These are phyloP conservation scores for Hoplodrina blanda DNA, from an alignment of 2,888 invertebrate species.

Conservation along the genomic window DNA sequence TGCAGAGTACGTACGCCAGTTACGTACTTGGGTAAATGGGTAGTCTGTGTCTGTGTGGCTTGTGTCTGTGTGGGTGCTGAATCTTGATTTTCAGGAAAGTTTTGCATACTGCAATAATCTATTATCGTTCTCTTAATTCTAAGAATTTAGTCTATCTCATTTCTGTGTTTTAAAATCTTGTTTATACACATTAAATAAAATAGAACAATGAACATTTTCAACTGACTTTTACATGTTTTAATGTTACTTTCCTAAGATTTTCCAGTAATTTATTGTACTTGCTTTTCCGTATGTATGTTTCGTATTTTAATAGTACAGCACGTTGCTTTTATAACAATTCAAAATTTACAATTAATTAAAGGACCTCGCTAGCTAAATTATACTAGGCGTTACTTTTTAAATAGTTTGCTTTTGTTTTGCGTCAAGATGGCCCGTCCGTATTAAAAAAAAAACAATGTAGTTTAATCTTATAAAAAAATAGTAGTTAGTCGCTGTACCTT, in stretches of 20 bases:
- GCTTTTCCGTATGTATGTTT: conserved; percentile 16
- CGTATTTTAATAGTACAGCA: conserved; percentile 2
- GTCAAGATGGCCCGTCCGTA: conserved; percentile 44
- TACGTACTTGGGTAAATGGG: conserved; percentile 10
- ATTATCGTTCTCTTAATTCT: conserved; percentile 23
- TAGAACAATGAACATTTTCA: conserved; percentile 18
- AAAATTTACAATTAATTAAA: conserved; percentile 16
- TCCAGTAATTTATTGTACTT: conserved; percentile 44
- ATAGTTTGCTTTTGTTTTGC: conserved; percentile 28
- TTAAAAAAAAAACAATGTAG: conserved; percentile 34
- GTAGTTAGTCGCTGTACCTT: conserved; percentile 26
- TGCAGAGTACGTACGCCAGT: not conserved
- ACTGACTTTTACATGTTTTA: conserved; percentile 14
- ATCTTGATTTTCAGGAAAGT: conserved; percentile 2
- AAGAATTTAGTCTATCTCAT: conserved; percentile 8
- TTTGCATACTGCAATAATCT: conserved; percentile 7
- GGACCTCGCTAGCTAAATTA: conserved; percentile 25
- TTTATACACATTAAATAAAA: not conserved
- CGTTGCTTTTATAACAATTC: conserved; percentile 9
- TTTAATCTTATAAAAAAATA: conserved; percentile 25
- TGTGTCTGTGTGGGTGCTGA: too few relatives aligned
- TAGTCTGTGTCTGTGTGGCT: too few relatives aligned
- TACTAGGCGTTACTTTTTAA: conserved; percentile 24
- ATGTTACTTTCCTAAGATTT: conserved; percentile 23
- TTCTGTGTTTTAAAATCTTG: conserved; percentile 21